Base-by-base conservation (phyloP, 1,140 invertebrate species). In the Ladona fulva region DNA sequence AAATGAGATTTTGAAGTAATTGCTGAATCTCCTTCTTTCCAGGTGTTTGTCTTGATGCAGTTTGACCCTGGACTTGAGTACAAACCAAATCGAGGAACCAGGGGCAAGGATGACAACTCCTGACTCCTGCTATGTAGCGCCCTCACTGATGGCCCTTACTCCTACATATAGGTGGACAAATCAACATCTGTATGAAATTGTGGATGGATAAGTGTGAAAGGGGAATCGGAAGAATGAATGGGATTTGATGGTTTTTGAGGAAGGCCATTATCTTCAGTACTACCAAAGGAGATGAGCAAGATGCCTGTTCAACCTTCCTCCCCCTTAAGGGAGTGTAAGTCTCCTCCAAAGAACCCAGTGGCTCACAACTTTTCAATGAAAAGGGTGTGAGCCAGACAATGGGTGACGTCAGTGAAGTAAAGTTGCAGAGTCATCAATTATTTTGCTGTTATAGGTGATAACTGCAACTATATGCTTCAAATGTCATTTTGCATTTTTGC, bases 81-180 rank as follows among this genome's bases (percentile, higher is more conserved):
- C 88, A 95, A 95, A 83, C 94, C 95, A 83, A 92, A 91, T 82
- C 89, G 93, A 83, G 93, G 94, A 80, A 83, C 85, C 59, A 82
- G 86, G 79, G 84, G 90, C 84, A 95, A 95, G 85, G 94, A 96
- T 86, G 94, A 96, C 86, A 95, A 95, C 87, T 97, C 95, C 91
- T 97, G 95, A 97, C 95, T 97, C 91, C 93, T 97, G 92, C 92
- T 97, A 89, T 97, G 95, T 95, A 97, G 95, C 93, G 95, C 95
- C 92, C 94, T 97, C 90, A 97, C 95, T 83, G 95, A 97, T 88
- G 92, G 92, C 87, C 92, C 92, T 81, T 93, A 93, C 85, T 93
- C 91, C 80, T 91, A 91, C 83, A 91, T 91, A 80, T 91, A 89
- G 87, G 81, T 81, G 42, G 42, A 25, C 1, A 42, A 75, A 75